phyloP scores from a whole-genome alignment of 2,113 vertebrate species.

The Genyomyrus donnyi region DNA sequence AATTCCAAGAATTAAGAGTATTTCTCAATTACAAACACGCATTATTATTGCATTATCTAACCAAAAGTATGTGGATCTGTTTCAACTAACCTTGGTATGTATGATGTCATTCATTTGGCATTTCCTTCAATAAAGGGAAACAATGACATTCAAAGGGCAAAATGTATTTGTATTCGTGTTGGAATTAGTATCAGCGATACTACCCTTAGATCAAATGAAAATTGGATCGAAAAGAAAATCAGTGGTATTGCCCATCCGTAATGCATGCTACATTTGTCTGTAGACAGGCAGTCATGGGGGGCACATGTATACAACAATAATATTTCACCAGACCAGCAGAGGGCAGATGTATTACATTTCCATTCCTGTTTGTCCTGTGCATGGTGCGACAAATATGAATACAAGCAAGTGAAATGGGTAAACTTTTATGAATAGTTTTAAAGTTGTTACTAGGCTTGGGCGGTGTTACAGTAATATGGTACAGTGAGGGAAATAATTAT shows the following conservation, averaged over 20 bases:
- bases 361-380: not conserved
- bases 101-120: not conserved
- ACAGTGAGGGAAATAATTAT: too few relatives aligned
- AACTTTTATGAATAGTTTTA: not conserved
- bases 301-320: not conserved
- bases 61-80: not conserved
- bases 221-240: not conserved
- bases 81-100: not conserved
- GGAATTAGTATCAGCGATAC: not conserved
- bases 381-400: not conserved
- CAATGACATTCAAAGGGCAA: not conserved
- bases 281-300: not conserved
- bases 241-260: not conserved
- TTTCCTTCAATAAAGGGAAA: not conserved
- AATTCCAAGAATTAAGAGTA: not conserved
- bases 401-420: not conserved
- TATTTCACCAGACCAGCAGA: not conserved
- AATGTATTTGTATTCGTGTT: not conserved
- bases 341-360: not conserved
- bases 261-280: not conserved
- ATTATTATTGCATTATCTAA: not conserved
- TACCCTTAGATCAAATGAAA: not conserved
- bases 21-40: not conserved
- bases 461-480: too few relatives aligned
- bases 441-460: not conserved